Base-by-base conservation (phyloP, 1,140 invertebrate genomes). In the Araneus ventricosus region DNA sequence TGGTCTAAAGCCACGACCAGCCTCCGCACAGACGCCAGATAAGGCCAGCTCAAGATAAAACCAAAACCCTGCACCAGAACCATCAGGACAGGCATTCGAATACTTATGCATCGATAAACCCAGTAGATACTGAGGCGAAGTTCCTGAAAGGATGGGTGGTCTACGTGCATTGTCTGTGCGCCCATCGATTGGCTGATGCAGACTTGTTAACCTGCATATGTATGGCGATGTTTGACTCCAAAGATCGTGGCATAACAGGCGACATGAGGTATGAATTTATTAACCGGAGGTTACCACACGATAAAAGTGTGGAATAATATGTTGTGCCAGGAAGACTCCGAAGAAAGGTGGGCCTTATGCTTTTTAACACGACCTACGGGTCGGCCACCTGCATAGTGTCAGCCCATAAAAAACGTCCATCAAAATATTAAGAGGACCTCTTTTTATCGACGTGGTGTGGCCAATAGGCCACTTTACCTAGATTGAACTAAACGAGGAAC, bases 331-430 rank as follows among this genome's bases (percentile, higher is more conserved):
- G 70, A 75, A 2, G n/a, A 63, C 24, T 63, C 22, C 20, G 20
- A 22, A 24, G 10, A 20, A 30, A 75, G 70, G 70, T 75, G 70
- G 70, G 70, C 30, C 70, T 34, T 75, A 34, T 37, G 70, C 70
- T 75, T 75, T 75, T 37, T 75, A 37, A 75, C 70, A 34, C 70
- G 70, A 75, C 70, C 70, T 37, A 75, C 4, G 17, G 70, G 70
- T 75, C 70, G 70, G 37, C 70, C 70, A 75, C 70, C 70, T 75
- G 70, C 70, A 75, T 37, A 34, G 70, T 75, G 70, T 34, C 30
- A 75, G 30, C 27, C 70, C 27, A 37, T 75, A 75, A 34, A 75
- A 75, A 37, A 75, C 14, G 70, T 34, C 30, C 70, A 34, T 75
- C 70, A 75, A 75, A 67, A 75, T 75, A 75, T 75, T 34, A n/a